Evolutionary conservation across 2,797 vertebrate genomes (phyloP), one percentile per base, ranked within the genome.

Genomic region (Arrhamphus sclerolepis): DNA sequence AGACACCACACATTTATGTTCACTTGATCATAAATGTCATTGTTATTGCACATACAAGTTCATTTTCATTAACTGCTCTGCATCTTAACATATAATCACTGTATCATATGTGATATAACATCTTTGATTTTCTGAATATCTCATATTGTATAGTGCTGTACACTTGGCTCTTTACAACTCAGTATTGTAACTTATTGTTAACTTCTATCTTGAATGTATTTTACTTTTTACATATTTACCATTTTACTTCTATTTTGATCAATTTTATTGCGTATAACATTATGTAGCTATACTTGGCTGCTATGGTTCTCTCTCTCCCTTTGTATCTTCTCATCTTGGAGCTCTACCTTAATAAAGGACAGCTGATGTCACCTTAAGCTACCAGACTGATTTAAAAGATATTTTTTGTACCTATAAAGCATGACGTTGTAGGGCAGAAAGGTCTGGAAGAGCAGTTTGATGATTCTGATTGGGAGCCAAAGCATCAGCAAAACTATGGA

Each of bases 381-480:
- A 43, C 17, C 24, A 17, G 19, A 43, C 16, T 0, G 34, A 38
- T 38, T 38, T 0, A 4, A 40, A 43, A 3, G 1, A 13, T n/a
- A 0, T 18, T 29, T 18, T 21, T 6, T 85, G 80, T 87, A 97
- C 94, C 96, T 98, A 89, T 98, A 98, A 1, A 98, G 93, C 96
- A 97, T 98, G 74, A 98, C 97, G 58, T 98, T 98, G 84, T 98
- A 98, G 0, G 97, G 97, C 72, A 98, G 95, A 84, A 98, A 98
- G 79, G 87, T 79, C 41, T 96, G 95, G 50, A 95, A 86, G 21
- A 97, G 75, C 47, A 94, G 90, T 77, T 98, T 98, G 73, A 97
- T 97, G 75, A 98, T 96, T 54, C 95, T 91, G 73, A 98, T 94
- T 40, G 97, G 97, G 76, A 98, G 94, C 97, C 96, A 98, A 62